Conservation (phyloP, 2,888 invertebrate genomes). For the Taphrorychus bicolor region DNA sequence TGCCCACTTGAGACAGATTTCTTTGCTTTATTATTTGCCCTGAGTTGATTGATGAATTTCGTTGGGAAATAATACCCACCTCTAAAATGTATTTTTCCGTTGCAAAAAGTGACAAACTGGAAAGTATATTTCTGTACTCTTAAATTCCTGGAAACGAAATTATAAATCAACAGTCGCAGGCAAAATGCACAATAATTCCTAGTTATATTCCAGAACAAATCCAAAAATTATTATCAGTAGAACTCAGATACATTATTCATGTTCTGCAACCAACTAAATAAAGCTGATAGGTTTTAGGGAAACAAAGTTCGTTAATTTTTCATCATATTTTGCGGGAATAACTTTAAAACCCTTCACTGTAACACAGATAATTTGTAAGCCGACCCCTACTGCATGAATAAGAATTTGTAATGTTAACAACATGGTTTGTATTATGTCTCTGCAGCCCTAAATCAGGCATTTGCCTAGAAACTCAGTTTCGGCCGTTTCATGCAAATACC, state of each 20-base stretch:
- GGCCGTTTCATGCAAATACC: slow-evolving; percentile 21
- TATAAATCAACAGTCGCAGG: not conserved
- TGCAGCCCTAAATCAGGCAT: not conserved
- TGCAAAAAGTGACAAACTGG: too few relatives aligned
- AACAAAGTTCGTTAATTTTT: not conserved
- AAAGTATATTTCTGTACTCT: too few relatives aligned
- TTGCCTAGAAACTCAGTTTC: slow-evolving; percentile 2
- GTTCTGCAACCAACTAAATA: not conserved
- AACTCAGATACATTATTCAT: not conserved
- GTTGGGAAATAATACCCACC: not conserved
- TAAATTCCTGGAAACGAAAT: not conserved
- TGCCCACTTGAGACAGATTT: not conserved
- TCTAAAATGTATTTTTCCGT: too few relatives aligned
- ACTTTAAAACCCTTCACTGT: not conserved
- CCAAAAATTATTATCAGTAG: not conserved
- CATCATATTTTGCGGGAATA: too few relatives aligned
- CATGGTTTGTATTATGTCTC: too few relatives aligned
- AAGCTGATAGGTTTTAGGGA: not conserved
- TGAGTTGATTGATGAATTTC: not conserved
- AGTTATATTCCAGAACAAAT: too few relatives aligned
- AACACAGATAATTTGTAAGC: not conserved
- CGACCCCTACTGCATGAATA: not conserved
- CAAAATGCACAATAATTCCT: too few relatives aligned
- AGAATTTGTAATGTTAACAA: not conserved
- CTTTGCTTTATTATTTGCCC: not conserved